These are phyloP conservation scores for Chelon labrosus DNA, from an alignment of 2,797 vertebrate genomes.

Conservation along the genomic window DNA sequence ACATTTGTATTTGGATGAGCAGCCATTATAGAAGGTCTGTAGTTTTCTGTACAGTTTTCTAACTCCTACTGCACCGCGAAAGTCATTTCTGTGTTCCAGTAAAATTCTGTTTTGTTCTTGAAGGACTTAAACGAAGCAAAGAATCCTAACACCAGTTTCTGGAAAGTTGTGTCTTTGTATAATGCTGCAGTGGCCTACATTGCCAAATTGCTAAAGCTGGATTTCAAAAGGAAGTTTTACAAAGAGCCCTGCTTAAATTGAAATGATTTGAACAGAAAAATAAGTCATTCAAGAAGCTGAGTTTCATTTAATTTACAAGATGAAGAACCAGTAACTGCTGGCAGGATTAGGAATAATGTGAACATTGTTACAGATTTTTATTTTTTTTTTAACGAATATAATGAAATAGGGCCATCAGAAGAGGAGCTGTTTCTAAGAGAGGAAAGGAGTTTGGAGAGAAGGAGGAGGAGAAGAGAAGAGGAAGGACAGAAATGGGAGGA, in stretches of 20 bases:
- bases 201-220: background rate
- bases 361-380: background rate
- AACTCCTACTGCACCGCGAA: background rate
- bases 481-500: conserved; percentile 88
- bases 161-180: background rate
- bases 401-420: conserved; percentile 86
- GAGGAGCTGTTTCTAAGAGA: conserved; percentile 84
- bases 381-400: conserved; percentile 13
- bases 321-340: background rate
- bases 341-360: background rate
- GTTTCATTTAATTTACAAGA: background rate
- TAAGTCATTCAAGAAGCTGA: background rate
- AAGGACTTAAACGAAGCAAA: background rate
- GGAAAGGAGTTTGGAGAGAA: conserved; percentile 71
- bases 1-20: background rate
- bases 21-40: background rate
- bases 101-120: background rate
- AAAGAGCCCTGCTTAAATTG: background rate
- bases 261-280: background rate
- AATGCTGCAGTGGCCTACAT: background rate
- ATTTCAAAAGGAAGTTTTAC: background rate
- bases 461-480: conserved; percentile 77
- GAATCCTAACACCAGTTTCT: background rate
- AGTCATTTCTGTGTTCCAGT: background rate
- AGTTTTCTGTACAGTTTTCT: background rate